phyloP scores from a whole-genome alignment of 2,888 invertebrate species.

The Sussaba pulchella region DNA sequence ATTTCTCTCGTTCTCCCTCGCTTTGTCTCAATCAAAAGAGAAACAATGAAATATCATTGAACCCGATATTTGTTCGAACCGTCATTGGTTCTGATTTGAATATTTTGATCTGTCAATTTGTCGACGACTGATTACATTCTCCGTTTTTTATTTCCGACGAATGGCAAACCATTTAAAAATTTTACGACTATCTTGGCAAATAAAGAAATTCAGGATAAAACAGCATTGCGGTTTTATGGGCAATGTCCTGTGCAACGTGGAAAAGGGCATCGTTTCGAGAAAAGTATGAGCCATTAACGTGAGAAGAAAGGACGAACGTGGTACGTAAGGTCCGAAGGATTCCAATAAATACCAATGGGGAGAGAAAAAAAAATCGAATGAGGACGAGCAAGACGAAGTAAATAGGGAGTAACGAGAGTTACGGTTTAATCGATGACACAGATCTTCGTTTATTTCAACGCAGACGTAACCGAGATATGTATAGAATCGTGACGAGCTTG shows the following conservation, averaged over 20 bases:
- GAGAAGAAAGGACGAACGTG: constrained; percentile 15
- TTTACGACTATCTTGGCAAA: constrained; percentile 34
- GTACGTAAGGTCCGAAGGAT: constrained; percentile 29
- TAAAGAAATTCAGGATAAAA: constrained; percentile 38
- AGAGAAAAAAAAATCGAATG: not conserved
- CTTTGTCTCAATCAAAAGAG: too few species aligned
- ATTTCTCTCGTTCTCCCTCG: too few species aligned
- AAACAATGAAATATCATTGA: too few species aligned
- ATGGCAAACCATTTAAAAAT: not conserved
- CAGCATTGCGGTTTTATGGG: constrained; percentile 37
- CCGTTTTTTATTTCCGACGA: constrained; percentile 1
- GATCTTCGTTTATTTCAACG: constrained; percentile 44
- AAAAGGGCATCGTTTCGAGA: constrained; percentile 26
- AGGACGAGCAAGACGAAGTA: constrained; percentile 1
- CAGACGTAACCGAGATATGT: constrained; percentile 17
- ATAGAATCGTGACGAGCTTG: constrained; percentile 31
- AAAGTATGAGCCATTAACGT: constrained; percentile 39
- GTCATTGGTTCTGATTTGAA: too few species aligned
- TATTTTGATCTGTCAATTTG: not conserved
- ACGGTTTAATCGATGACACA: constrained; percentile 48
- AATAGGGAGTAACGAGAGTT: constrained; percentile 23
- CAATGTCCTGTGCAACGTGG: constrained; percentile 17
- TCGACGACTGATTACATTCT: not conserved
- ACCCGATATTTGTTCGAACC: too few species aligned
- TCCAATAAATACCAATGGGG: constrained; percentile 29